These are phyloP conservation scores for Arbacia lixula DNA, from an alignment of 53 echinoderm and acorn worm species.

Conservation along the genomic window DNA sequence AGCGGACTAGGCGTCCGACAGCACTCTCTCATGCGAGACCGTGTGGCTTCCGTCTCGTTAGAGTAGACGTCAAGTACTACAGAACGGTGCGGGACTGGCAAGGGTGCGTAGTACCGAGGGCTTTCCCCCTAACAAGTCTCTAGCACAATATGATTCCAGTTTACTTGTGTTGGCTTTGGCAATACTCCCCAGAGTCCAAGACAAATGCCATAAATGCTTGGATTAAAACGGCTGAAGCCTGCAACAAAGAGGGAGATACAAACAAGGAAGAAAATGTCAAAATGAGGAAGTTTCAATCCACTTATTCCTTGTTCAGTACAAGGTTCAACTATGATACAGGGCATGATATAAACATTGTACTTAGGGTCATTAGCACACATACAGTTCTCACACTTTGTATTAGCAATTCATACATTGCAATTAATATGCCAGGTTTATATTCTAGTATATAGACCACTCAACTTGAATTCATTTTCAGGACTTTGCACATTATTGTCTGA, in stretches of 20 bases:
- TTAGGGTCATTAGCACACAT: no score
- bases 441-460: no score
- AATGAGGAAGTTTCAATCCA: slow-evolving; percentile 37
- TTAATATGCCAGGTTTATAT: no score
- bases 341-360: no score
- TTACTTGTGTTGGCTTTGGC: slow-evolving; percentile 99
- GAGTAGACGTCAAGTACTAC: no score
- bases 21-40: slow-evolving; percentile 38
- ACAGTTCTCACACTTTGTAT: no score
- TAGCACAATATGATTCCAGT: slow-evolving; percentile 14
- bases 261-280: slow-evolving; percentile 1
- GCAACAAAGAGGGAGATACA: slow-evolving; percentile 22
- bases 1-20: neutral
- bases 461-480: no score
- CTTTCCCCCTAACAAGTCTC: slow-evolving; percentile 32
- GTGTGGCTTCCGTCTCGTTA: neutral
- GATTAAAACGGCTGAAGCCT: slow-evolving; percentile 33
- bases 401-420: no score
- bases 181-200: slow-evolving; percentile 88
- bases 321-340: no score
- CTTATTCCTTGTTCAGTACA: no score
- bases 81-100: slow-evolving; percentile 12
- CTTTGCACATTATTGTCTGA: no score
- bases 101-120: slow-evolving; percentile 8
- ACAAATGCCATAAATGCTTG: slow-evolving; percentile 83